Evolutionary conservation across 2,113 vertebrate species (phyloP).

Genomic region (Labeo rohita): DNA sequence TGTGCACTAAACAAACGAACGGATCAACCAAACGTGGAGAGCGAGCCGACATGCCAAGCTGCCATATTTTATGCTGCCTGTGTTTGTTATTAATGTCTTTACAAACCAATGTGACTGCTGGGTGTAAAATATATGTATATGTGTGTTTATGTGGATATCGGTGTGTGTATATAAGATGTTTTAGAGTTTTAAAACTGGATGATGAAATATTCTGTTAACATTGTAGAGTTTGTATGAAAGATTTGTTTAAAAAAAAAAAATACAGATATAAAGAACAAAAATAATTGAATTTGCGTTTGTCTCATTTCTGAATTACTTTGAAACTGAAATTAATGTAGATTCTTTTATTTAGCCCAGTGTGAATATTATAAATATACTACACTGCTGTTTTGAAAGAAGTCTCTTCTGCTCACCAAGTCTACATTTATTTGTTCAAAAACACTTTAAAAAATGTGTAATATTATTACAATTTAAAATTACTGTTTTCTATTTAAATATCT

Average conservation of each 20-base stretch:
- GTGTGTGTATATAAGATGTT: slow-evolving; percentile 54
- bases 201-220: slow-evolving; percentile 51
- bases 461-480: neutral
- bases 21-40: slow-evolving; percentile 68
- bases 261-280: slow-evolving; percentile 32
- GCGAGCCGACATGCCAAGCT: slow-evolving; percentile 46
- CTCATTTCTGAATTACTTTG: no score
- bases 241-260: neutral
- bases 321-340: neutral
- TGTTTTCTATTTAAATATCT: neutral
- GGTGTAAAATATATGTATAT: slow-evolving; percentile 25
- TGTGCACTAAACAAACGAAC: slow-evolving; percentile 71
- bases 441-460: neutral
- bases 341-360: no score
- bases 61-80: slow-evolving; percentile 36
- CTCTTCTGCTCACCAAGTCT: no score
- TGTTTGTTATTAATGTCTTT: slow-evolving; percentile 44
- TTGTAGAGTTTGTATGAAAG: slow-evolving; percentile 45
- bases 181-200: slow-evolving; percentile 61
- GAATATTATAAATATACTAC: no score
- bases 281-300: neutral
- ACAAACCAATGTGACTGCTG: slow-evolving; percentile 50
- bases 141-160: slow-evolving; percentile 52
- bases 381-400: no score
- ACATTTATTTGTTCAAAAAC: neutral